Evolutionary conservation across 2,888 invertebrate species (phyloP).

Genomic region (Dendrolimus pini): DNA sequence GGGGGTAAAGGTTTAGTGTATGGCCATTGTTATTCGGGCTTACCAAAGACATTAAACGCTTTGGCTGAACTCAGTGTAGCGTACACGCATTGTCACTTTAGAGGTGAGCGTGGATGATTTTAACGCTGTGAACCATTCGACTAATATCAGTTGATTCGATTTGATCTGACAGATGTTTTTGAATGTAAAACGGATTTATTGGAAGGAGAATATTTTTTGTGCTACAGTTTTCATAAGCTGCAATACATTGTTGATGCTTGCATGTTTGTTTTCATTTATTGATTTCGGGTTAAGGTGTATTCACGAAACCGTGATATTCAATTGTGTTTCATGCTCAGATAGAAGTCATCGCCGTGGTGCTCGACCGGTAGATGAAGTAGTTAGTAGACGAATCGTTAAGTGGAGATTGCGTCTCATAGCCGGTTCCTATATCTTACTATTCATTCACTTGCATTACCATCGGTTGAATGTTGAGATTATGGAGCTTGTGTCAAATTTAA

Average conservation of each 20-base stretch:
- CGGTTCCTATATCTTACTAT: too few species aligned
- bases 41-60: constrained; percentile 47
- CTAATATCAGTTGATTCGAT: constrained; percentile 30
- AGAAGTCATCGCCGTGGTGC: too few species aligned
- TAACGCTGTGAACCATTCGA: constrained; percentile 28
- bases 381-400: too few species aligned
- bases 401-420: too few species aligned
- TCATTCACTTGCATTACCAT: too few species aligned
- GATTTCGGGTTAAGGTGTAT: too few species aligned
- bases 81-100: constrained; percentile 50
- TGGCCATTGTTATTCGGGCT: constrained; percentile 25
- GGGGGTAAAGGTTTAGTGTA: constrained; percentile 55
- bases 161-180: constrained; percentile 57
- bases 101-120: constrained; percentile 44
- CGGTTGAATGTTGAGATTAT: too few species aligned
- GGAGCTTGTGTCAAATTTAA: too few species aligned
- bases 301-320: too few species aligned
- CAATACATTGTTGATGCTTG: background rate
- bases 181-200: constrained; percentile 8
- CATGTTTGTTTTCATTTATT: background rate
- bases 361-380: too few species aligned
- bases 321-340: too few species aligned
- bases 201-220: constrained; percentile 3
- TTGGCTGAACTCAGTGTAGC: constrained; percentile 58
- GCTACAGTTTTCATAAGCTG: background rate